Conservation (phyloP, 2,113 vertebrate species). For the Saguinus midas region DNA sequence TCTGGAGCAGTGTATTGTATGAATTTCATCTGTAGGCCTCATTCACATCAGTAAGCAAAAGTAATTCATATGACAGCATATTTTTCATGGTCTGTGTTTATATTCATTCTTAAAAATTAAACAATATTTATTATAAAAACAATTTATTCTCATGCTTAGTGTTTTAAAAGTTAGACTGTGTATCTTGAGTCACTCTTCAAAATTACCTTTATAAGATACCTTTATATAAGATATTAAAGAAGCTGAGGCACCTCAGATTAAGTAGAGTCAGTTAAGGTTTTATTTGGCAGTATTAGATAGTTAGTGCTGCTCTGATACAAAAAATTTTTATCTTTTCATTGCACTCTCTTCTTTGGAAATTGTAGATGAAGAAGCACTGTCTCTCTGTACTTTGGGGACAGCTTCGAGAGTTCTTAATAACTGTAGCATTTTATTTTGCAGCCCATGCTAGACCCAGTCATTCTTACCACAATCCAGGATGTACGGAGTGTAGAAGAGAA, state of each 20-base stretch:
- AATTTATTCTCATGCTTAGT: neutral
- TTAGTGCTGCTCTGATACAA: neutral
- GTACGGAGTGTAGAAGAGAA: conserved; percentile 99
- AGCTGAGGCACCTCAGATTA: neutral
- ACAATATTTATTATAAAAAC: conserved; percentile 41
- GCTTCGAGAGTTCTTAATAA: conserved; percentile 23
- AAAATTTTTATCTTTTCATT: neutral
- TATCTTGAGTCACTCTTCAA: conserved; percentile 16
- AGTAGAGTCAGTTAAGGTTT: neutral
- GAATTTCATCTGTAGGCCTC: neutral
- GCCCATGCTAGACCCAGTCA: conserved; percentile 99
- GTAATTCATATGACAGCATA: neutral
- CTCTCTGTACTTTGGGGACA: neutral
- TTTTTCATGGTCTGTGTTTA: neutral
- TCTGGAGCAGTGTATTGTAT: neutral
- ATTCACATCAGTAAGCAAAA: neutral
- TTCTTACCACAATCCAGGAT: conserved; percentile 98
- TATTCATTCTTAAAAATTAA: conserved; percentile 16
- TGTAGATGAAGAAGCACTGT: neutral
- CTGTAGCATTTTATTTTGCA: conserved; percentile 70
- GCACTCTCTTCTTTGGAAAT: neutral
- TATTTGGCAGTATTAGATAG: neutral
- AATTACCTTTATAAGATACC: neutral
- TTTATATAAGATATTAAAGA: neutral
- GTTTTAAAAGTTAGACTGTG: neutral